phyloP scores from a whole-genome alignment of 2,888 invertebrate genomes.

The Oxyscelio sp. region DNA sequence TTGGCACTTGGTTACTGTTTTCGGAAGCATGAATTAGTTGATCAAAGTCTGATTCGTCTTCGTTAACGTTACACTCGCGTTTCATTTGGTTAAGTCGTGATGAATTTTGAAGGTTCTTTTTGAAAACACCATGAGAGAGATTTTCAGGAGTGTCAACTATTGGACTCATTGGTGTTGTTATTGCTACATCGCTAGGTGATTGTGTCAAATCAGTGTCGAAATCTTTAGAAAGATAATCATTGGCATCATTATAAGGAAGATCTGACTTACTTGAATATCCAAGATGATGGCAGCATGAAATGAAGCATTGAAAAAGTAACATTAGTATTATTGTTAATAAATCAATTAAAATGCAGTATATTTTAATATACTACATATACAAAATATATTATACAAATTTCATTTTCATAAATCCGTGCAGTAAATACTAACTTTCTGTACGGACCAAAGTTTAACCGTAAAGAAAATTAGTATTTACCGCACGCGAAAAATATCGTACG shows the following conservation, averaged over 20 bases:
- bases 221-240: constrained; percentile 85
- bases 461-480: too few relatives aligned
- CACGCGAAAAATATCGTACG: too few relatives aligned
- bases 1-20: constrained; percentile 83
- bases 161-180: constrained; percentile 89
- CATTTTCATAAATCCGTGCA: too few relatives aligned
- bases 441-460: too few relatives aligned
- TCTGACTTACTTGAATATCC: constrained; percentile 87
- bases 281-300: constrained; percentile 74
- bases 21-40: constrained; percentile 85
- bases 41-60: constrained; percentile 80
- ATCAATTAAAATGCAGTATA: not conserved
- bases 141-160: constrained; percentile 70
- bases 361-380: too few relatives aligned
- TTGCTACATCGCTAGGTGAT: constrained; percentile 89
- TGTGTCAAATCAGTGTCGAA: constrained; percentile 89
- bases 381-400: not conserved
- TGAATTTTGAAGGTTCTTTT: constrained; percentile 63
- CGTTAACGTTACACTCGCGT: constrained; percentile 75
- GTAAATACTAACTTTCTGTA: too few relatives aligned
- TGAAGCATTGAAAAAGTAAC: constrained; percentile 65
- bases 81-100: constrained; percentile 51
- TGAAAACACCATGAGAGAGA: constrained; percentile 53
- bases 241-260: constrained; percentile 83
- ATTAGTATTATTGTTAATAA: constrained; percentile 25